Evolutionary conservation across 2,113 vertebrate genomes (phyloP).

Genomic region (Glaucidium brasilianum): DNA sequence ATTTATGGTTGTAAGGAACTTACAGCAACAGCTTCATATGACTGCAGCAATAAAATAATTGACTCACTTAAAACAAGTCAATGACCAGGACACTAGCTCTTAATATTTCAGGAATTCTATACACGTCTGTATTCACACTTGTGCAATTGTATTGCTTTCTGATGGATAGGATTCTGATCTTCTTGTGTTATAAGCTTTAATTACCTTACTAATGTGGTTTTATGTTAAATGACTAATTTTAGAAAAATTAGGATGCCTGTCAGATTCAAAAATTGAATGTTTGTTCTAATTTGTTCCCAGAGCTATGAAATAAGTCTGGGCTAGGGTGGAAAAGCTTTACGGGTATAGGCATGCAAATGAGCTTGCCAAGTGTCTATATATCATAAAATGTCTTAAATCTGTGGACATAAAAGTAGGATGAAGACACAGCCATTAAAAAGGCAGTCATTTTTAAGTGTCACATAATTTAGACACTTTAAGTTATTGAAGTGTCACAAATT

Average conservation of each 20-base stretch:
- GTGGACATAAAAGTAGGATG: constrained; percentile 45
- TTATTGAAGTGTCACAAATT: constrained; percentile 67
- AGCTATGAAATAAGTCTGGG: background rate
- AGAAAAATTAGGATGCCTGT: background rate
- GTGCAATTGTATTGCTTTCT: background rate
- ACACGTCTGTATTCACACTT: background rate
- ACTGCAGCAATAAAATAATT: constrained; percentile 57
- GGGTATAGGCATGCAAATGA: background rate
- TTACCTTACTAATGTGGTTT: background rate
- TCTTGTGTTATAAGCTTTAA: background rate
- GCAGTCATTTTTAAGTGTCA: constrained; percentile 61
- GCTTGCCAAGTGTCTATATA: constrained; percentile 21
- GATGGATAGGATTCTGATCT: background rate
- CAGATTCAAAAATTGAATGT: background rate
- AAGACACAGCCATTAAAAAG: constrained; percentile 58
- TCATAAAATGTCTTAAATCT: constrained; percentile 48
- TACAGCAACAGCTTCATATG: constrained; percentile 29
- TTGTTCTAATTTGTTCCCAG: background rate
- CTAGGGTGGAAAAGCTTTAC: background rate
- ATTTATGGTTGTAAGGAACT: constrained; percentile 67
- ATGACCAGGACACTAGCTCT: background rate
- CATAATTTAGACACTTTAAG: constrained; percentile 70
- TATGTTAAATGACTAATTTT: background rate
- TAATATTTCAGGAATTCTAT: constrained; percentile 38
- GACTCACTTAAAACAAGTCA: constrained; percentile 19